These are phyloP conservation scores for Perizoma flavofasciatum DNA, from an alignment of 2,888 invertebrate genomes.

Conservation along the genomic window DNA sequence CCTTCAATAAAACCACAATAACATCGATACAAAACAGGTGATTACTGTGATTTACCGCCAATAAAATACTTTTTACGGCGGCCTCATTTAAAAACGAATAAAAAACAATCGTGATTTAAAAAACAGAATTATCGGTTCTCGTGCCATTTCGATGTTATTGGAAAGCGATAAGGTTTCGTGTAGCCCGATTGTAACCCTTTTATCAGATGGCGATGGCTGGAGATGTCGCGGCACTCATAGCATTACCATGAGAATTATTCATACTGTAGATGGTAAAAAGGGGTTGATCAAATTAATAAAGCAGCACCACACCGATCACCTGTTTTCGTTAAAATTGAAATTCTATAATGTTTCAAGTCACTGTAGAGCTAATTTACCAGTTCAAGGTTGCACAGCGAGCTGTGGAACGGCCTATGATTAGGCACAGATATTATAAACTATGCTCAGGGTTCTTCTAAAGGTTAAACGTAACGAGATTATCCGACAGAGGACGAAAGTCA, in stretches of 20 bases:
- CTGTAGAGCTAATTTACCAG: background rate
- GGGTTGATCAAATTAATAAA: conserved; percentile 20
- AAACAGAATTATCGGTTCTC: conserved; percentile 57
- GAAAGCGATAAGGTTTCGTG: conserved; percentile 68
- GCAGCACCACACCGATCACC: conserved; percentile 2
- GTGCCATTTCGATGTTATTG: conserved; percentile 73
- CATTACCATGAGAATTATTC: conserved; percentile 34
- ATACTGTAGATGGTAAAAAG: conserved; percentile 15
- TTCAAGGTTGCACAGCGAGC: background rate
- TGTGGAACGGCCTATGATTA: too few relatives aligned
- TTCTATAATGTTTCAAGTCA: background rate
- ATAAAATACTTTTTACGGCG: conserved; percentile 35
- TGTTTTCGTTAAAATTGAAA: background rate
- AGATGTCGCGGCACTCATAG: conserved; percentile 59
- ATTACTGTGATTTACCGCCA: conserved; percentile 39
- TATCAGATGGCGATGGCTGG: conserved; percentile 74
- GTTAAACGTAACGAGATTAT: too few relatives aligned
- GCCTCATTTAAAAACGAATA: conserved; percentile 47
- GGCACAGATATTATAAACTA: too few relatives aligned
- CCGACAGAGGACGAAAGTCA: too few relatives aligned
- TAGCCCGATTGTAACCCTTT: conserved; percentile 50
- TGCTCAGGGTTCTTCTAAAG: too few relatives aligned
- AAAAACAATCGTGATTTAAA: conserved; percentile 44
- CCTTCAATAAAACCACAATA: conserved; percentile 29
- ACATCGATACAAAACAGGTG: conserved; percentile 36